Conservation (phyloP, 2,113 vertebrate species). For the Hippocampus zosterae region DNA sequence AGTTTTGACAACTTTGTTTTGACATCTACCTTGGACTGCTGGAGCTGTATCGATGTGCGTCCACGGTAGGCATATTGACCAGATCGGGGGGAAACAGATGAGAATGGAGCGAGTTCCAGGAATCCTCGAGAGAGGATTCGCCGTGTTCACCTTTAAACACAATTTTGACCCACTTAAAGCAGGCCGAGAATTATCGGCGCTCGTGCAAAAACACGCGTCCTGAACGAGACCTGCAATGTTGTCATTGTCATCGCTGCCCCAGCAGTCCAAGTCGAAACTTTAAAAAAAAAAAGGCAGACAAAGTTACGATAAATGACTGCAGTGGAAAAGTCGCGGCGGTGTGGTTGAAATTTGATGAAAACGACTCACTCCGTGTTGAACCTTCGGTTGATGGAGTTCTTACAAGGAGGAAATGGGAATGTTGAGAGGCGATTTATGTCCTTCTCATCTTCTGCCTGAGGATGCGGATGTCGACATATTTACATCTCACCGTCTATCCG, state of each 20-base stretch:
- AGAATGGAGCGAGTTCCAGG: constrained; percentile 63
- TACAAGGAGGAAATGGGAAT: constrained; percentile 87
- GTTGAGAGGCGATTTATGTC: constrained; percentile 93
- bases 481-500: background rate
- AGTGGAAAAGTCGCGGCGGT: background rate
- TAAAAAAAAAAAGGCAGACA: background rate
- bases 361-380: constrained; percentile 66
- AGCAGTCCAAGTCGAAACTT: constrained; percentile 73
- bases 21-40: constrained; percentile 40
- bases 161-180: background rate
- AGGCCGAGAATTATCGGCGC: constrained; percentile 24
- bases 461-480: background rate
- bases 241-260: constrained; percentile 73
- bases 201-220: background rate
- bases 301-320: background rate
- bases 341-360: background rate
- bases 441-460: constrained; percentile 77
- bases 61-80: constrained; percentile 43
- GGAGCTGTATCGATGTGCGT: constrained; percentile 13
- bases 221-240: constrained; percentile 56
- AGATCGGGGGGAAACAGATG: constrained; percentile 66
- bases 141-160: constrained; percentile 53
- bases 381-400: constrained; percentile 85
- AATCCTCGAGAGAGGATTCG: constrained; percentile 58
- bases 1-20: background rate